Base-by-base conservation (phyloP, 2,113 vertebrate genomes). In the Zonotrichia leucophrys region DNA sequence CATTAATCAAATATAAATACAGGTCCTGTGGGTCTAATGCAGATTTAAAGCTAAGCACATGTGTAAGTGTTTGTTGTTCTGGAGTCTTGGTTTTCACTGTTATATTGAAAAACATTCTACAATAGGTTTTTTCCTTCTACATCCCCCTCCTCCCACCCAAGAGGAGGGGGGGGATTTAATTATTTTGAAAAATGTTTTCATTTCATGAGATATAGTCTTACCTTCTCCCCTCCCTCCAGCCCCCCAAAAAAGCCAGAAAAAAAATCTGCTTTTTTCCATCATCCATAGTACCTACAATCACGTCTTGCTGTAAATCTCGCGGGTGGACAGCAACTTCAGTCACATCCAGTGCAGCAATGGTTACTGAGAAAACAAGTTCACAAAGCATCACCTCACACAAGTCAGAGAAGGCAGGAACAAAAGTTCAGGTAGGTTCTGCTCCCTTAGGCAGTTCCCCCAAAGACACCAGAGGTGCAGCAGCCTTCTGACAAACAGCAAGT, bases 1-100 rank as follows among this genome's bases (percentile, higher is more conserved):
- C 94, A 92, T 96, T 92, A 94, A 91, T 96, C 89, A 93, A 96
- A 92, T 53, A 87, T 83, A 94, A 96, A 87, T 94, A 95, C 31
- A 91, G 77, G 49, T 35, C 89, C 69, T 44, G 5, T 84, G 86
- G 18, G 89, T 84, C 44, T 60, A 94, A 72, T 6, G 1, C 44
- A 50, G 58, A 84, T 80, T 89, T 92, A 89, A 94, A 94, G 58
- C 64, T 92, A 82, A 89, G 83, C 83, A 94, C 62, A 84, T 75
- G 52, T 89, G 68, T 92, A 74, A 82, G 60, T 89, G 76, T 94
- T 95, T 94, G 89, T 92, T 93, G 80, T 49, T 90, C 94, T 92
- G 73, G 46, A 86, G 72, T 88, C 44, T 72, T 76, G 67, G 47
- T 87, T 89, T 95, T 80, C 91, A 55, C 39, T 89, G 19, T 78